Conservation (phyloP, 2,113 vertebrate species). For the Brienomyrus brachyistius region DNA sequence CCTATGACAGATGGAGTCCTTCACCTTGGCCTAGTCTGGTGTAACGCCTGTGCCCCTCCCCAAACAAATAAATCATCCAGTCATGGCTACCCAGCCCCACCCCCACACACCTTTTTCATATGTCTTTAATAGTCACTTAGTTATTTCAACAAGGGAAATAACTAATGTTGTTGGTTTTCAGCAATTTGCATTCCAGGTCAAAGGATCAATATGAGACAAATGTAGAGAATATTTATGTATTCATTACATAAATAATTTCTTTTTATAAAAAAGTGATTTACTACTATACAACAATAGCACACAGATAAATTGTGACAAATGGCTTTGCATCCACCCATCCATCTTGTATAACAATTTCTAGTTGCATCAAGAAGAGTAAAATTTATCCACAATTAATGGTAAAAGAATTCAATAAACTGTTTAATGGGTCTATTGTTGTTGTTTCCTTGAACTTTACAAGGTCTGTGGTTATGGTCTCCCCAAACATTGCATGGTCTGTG, state of each 20-base stretch:
- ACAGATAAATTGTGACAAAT: not conserved
- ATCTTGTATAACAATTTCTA: not conserved
- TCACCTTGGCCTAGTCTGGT: not conserved
- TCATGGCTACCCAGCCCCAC: not conserved
- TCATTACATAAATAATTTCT: not conserved
- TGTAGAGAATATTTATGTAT: not conserved
- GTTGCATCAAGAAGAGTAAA: not conserved
- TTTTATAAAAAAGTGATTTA: not conserved
- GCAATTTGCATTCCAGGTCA: not conserved
- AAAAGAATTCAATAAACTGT: not conserved
- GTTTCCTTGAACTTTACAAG: not conserved
- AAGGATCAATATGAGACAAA: not conserved
- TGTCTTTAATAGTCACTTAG: not conserved
- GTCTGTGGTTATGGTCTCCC: not conserved
- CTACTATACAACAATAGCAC: not conserved
- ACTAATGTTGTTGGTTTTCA: not conserved
- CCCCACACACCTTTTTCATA: not conserved
- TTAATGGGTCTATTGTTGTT: not conserved
- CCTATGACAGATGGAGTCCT: not conserved
- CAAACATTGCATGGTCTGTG: not conserved
- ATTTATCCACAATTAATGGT: not conserved
- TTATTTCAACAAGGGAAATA: not conserved
- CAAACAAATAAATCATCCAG: not conserved
- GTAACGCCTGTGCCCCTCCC: not conserved
- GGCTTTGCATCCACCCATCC: not conserved